Percentiles rank a stretch among this genome's conserved stretches.
Evolutionary conservation across 2,797 vertebrate species (phyloP).

Genomic region (Arrhamphus sclerolepis): DNA sequence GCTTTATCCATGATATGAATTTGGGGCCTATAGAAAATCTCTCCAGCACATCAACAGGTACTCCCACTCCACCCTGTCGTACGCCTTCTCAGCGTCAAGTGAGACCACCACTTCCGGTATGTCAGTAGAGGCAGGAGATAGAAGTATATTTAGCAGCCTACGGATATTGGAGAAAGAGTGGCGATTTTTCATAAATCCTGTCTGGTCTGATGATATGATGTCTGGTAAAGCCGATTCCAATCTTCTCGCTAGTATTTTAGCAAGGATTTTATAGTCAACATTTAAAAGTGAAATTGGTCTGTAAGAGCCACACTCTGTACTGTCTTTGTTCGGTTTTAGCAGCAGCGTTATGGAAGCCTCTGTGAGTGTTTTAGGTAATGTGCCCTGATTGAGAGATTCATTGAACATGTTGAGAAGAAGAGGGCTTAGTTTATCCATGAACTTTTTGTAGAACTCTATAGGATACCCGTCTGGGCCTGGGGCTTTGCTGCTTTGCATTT

Average conservation of each 20-base stretch:
- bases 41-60: not conserved
- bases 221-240: too few species aligned
- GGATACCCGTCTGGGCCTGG: slow-evolving; percentile 7
- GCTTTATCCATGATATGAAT: not conserved
- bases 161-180: slow-evolving; percentile 12
- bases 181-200: not conserved
- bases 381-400: not conserved
- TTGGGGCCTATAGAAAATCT: not conserved
- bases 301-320: too few species aligned
- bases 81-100: not conserved
- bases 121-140: not conserved
- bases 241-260: too few species aligned
- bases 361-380: not conserved
- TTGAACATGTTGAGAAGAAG: slow-evolving; percentile 9
- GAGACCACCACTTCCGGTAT: slow-evolving; percentile 1
- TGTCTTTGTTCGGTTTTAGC: too few species aligned
- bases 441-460: slow-evolving; percentile 1
- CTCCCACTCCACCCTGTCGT: not conserved
- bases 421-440: not conserved
- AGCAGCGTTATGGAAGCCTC: too few species aligned
- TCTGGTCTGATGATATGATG: too few species aligned
- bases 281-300: too few species aligned
- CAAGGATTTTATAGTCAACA: too few species aligned
- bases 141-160: too few species aligned
- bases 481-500: slow-evolving; percentile 7